These are phyloP conservation scores for Triplophysa rosa DNA, from an alignment of 2,113 vertebrate species.

Conservation along the genomic window DNA sequence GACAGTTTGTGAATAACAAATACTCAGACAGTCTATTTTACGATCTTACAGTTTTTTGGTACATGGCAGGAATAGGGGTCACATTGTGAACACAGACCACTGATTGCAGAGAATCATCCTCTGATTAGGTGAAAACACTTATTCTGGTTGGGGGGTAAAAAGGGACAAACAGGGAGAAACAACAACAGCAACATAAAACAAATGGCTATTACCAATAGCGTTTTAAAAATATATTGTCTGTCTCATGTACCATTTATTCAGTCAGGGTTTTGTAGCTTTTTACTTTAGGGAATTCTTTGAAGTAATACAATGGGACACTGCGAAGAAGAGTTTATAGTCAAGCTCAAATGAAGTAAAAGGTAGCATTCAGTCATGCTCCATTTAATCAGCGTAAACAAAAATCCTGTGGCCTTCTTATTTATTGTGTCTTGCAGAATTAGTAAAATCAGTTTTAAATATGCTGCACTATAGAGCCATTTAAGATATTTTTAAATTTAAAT, in stretches of 20 bases:
- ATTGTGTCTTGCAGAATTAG: not conserved
- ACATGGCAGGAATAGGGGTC: slow-evolving; percentile 37
- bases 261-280: slow-evolving; percentile 18
- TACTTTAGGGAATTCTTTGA: not conserved
- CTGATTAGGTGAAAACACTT: slow-evolving; percentile 23
- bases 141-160: not conserved
- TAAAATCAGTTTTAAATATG: not conserved
- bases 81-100: slow-evolving; percentile 20
- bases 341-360: slow-evolving; percentile 15
- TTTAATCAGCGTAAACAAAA: not conserved
- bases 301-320: not conserved
- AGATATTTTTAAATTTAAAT: not conserved
- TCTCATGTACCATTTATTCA: slow-evolving; percentile 24
- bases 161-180: not conserved
- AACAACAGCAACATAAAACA: not conserved
- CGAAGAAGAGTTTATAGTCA: not conserved
- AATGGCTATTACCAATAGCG: not conserved
- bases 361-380: not conserved
- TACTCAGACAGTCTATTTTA: not conserved
- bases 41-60: not conserved
- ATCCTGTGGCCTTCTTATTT: not conserved
- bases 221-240: not conserved
- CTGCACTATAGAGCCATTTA: not conserved
- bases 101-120: slow-evolving; percentile 24
- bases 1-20: not conserved